Base-by-base conservation (phyloP, 2,113 vertebrate species). In the Tragelaphus scriptus region DNA sequence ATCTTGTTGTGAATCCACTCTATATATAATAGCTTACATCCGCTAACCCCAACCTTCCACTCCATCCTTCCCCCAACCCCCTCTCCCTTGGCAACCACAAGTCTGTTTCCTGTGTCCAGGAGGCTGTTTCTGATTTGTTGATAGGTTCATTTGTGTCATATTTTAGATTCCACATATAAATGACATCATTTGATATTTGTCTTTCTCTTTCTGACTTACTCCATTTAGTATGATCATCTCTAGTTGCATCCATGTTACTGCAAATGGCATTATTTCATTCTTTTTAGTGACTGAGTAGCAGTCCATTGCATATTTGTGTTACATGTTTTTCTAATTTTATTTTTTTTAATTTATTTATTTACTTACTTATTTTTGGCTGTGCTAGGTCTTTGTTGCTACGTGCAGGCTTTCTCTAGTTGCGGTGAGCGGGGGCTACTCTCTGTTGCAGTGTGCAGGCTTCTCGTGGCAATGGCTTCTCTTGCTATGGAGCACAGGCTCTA, bases 351-450 rank as follows among this genome's bases (percentile, higher is more conserved):
- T 1, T 44, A 2, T 44, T 44, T 26, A 12, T 40, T 75, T 75
- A 77, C 14, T 13, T 44, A 7, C 6, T 14, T 77, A 44, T 44
- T 44, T 77, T 77, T 77, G 71, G 23, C 71, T 77, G 40, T 77
- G 3, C 40, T 26, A 12, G 71, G 40, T 77, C 40, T 44, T 77
- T 77, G 71, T 7, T 75, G 21, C 71, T 75, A 7, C 1, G 1
- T 77, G 23, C 71, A 77, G 71, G 23, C 23, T 77, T 77, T 77
- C 40, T 77, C 40, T 15, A 77, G 40, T 77, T 77, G 71, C 5
- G 0, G 19, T 2, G 1, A 71, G 68, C 0, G 1, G 68, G 68
- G 19, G n/a, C 71, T 77, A 44, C 40, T 44, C 40, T 15, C 25
- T 14, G 23, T 44, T 44, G 40, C 23, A 44, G 23, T 44, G 40